A percentile compares a stretch with the other conserved stretches of the same genome.
Evolutionary conservation across 2,797 vertebrate genomes (phyloP).

Genomic region (Dallia pectoralis): DNA sequence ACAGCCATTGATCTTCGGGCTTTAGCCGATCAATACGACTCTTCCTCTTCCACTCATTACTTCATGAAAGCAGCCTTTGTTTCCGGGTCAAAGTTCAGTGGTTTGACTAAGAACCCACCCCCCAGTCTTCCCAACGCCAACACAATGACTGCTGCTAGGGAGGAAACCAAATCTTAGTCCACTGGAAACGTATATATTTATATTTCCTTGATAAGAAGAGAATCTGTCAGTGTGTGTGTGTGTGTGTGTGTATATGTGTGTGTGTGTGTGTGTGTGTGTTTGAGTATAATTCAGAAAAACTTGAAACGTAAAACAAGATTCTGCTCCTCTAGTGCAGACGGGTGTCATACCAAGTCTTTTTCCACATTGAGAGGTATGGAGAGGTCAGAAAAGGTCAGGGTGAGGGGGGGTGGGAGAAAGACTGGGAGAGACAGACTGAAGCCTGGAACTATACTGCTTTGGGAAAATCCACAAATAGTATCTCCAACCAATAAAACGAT

Average conservation of each 20-base stretch:
- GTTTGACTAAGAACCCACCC: conserved; percentile 53
- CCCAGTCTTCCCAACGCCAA: conserved; percentile 56
- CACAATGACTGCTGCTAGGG: conserved; percentile 44
- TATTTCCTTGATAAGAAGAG: conserved; percentile 32
- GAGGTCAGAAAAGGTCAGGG: conserved; percentile 73
- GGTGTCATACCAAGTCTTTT: conserved; percentile 71
- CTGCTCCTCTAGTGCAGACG: conserved; percentile 58
- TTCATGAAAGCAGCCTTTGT: conserved; percentile 49
- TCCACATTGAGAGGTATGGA: conserved; percentile 69
- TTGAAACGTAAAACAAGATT: conserved; percentile 52
- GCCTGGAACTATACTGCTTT: no score
- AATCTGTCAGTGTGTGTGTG: no score
- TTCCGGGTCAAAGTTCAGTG: conserved; percentile 74
- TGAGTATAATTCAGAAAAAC: conserved; percentile 32
- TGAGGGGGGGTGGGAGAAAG: conserved; percentile 59
- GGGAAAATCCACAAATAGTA: no score
- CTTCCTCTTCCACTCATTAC: conserved; percentile 60
- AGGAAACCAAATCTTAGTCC: conserved; percentile 65
- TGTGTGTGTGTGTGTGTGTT: not conserved
- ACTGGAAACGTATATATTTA: conserved; percentile 55
- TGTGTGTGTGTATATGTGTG: conserved; percentile 13
- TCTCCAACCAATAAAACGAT: no score
- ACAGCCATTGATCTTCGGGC: conserved; percentile 39
- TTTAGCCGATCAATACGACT: conserved; percentile 22
- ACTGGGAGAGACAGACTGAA: conserved; percentile 42